Conservation (phyloP, 2,797 vertebrate genomes). For the Graptemys geographica region DNA sequence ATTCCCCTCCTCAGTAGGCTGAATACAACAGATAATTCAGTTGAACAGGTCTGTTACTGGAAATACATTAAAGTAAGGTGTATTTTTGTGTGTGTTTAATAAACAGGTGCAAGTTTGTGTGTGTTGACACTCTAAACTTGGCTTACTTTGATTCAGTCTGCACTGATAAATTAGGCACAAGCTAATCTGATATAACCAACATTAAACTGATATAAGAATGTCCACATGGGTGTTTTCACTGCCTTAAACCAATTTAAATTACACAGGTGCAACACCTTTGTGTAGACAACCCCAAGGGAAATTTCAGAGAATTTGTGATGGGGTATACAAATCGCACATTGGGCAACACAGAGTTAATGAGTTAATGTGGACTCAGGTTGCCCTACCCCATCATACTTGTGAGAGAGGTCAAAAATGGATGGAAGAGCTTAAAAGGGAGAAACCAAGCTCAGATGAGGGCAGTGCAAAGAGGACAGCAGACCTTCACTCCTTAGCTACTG, state of each 20-base stretch:
- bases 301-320: neutral
- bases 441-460: neutral
- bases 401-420: neutral
- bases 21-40: neutral
- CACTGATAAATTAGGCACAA: neutral
- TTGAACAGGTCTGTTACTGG: neutral
- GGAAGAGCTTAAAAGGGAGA: neutral
- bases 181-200: neutral
- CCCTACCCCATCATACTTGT: neutral
- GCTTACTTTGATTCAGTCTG: neutral
- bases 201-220: neutral
- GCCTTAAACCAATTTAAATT: neutral
- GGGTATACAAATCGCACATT: neutral
- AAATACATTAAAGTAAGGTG: neutral
- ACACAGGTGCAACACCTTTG: neutral
- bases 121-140: neutral
- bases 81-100: neutral
- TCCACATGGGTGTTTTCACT: neutral
- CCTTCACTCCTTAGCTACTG: too few relatives aligned
- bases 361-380: neutral
- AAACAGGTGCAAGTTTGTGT: neutral
- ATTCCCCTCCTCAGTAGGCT: neutral
- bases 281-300: neutral
- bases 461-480: too few relatives aligned
- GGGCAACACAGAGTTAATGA: too few relatives aligned